Evolutionary conservation across 2,888 invertebrate species (phyloP).

Genomic region (Helleia helle): DNA sequence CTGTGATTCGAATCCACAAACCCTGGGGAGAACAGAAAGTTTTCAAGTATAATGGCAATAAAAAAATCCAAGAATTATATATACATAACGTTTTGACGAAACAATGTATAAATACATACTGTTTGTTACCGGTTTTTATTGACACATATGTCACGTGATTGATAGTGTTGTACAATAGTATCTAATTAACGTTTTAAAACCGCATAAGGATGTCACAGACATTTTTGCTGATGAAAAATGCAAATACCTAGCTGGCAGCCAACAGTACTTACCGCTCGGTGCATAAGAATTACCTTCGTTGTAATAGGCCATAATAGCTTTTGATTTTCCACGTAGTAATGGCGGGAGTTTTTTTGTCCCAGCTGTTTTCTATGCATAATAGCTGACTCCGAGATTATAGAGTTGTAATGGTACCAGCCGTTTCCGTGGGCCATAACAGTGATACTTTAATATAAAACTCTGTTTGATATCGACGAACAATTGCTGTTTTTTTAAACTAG

Average conservation of each 20-base stretch:
- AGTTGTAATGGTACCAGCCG: conserved; percentile 42
- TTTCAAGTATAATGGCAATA: too few species aligned
- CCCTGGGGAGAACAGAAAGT: too few species aligned
- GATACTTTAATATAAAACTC: conserved; percentile 49
- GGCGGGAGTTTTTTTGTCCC: conserved; percentile 50
- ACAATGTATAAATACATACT: too few species aligned
- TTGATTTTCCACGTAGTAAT: conserved; percentile 52
- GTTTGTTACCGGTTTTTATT: conserved; percentile 2
- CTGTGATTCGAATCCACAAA: too few species aligned
- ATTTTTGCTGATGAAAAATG: conserved; percentile 35
- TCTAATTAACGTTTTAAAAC: conserved; percentile 16
- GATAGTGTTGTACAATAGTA: conserved; percentile 11
- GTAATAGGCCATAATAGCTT: conserved; percentile 47
- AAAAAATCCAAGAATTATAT: too few species aligned
- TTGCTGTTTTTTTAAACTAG: too few species aligned
- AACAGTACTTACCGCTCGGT: conserved; percentile 16
- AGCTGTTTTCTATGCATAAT: conserved; percentile 60
- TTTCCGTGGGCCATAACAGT: conserved; percentile 55
- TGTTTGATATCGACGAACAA: conserved; percentile 31
- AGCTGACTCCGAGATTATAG: conserved; percentile 48
- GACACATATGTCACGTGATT: neutral
- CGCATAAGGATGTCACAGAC: conserved; percentile 20
- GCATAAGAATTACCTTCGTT: conserved; percentile 26
- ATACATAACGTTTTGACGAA: too few species aligned
- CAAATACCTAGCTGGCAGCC: conserved; percentile 27